phyloP scores from a whole-genome alignment of 2,797 vertebrate genomes.

The Rhabdomys pumilio region DNA sequence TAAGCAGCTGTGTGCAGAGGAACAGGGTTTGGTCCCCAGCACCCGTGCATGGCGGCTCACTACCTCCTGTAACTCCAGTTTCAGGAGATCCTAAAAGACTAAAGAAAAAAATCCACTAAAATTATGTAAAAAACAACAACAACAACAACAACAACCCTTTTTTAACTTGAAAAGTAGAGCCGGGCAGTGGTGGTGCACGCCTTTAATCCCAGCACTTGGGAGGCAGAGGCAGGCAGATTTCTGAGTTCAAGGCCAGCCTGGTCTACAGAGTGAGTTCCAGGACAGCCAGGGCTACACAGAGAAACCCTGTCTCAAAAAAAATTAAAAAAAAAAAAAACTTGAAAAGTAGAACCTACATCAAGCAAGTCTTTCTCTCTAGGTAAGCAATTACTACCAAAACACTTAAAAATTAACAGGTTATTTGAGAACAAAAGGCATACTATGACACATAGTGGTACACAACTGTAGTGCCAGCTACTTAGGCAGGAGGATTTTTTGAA shows the following conservation, averaged over 20 bases:
- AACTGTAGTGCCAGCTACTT: neutral
- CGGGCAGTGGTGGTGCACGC: neutral
- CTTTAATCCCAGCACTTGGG: too few relatives aligned
- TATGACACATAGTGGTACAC: neutral
- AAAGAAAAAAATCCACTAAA: slow-evolving; percentile 37
- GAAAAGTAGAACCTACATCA: neutral
- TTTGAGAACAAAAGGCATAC: neutral
- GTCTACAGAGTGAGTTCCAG: too few relatives aligned
- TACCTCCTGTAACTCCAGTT: neutral
- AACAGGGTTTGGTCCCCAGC: neutral
- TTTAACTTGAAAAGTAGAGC: slow-evolving; percentile 27
- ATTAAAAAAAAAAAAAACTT: neutral
- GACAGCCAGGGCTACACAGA: too few relatives aligned
- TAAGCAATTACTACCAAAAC: neutral
- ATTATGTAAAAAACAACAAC: neutral
- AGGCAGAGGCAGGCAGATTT: too few relatives aligned
- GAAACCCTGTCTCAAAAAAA: too few relatives aligned
- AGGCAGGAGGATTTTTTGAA: neutral
- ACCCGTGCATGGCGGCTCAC: neutral
- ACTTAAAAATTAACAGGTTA: neutral
- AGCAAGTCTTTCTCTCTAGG: neutral
- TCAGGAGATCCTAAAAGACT: neutral
- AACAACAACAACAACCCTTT: too few relatives aligned
- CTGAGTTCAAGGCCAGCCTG: too few relatives aligned
- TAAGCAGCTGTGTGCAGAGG: too few relatives aligned